Evolutionary conservation across 2,797 vertebrate genomes (phyloP).

Genomic region (Myiotriccus ornatus): DNA sequence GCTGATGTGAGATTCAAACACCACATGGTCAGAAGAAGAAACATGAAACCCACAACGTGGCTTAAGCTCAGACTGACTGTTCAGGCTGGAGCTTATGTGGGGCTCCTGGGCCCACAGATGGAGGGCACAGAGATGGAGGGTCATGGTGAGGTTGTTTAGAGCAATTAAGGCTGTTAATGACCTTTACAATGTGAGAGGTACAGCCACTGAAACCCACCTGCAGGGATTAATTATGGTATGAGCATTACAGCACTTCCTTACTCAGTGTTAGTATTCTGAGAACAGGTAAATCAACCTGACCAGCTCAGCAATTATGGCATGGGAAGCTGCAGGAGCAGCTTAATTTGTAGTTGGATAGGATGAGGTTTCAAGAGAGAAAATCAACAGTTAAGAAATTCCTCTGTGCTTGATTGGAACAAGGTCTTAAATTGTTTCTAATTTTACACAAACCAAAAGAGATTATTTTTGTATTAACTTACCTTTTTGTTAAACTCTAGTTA

Average conservation of each 20-base stretch:
- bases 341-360: not conserved
- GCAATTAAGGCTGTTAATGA: not conserved
- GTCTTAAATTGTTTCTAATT: not conserved
- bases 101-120: not conserved
- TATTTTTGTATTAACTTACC: not conserved
- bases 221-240: not conserved
- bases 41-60: not conserved
- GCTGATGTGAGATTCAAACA: not conserved
- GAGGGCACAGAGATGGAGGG: not conserved
- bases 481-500: not conserved
- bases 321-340: not conserved
- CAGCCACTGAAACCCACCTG: not conserved
- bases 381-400: not conserved
- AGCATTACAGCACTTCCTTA: not conserved
- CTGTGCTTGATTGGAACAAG: not conserved
- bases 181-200: not conserved
- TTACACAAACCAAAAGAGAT: not conserved
- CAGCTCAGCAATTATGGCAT: not conserved
- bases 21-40: not conserved
- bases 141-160: not conserved
- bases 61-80: not conserved
- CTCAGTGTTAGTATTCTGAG: not conserved
- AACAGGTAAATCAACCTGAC: not conserved
- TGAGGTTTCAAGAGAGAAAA: not conserved
- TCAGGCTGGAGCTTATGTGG: not conserved